A percentile compares a stretch with the other conserved stretches of the same genome.
Conservation (phyloP, 2,797 vertebrate genomes). For the Oceanodroma leucorhoa region DNA sequence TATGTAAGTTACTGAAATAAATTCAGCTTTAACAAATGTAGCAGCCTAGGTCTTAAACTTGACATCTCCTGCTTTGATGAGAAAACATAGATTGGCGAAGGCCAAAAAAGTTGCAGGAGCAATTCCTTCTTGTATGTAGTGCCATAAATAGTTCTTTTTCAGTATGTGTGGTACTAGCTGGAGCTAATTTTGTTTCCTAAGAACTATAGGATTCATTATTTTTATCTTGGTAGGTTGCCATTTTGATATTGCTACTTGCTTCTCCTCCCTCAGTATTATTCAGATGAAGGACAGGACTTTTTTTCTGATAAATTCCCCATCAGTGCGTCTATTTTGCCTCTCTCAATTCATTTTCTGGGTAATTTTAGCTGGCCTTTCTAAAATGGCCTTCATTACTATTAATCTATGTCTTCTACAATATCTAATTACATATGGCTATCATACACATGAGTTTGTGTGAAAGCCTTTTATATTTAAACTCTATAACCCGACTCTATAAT, state of each 20-base stretch:
- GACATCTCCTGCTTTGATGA: neutral
- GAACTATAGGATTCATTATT: neutral
- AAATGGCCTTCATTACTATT: constrained; percentile 39
- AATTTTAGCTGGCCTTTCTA: constrained; percentile 52
- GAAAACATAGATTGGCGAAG: neutral
- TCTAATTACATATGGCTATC: constrained; percentile 16
- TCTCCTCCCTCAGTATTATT: neutral
- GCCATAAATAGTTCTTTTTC: neutral
- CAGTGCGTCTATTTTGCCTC: neutral
- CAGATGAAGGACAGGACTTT: neutral
- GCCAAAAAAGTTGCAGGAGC: neutral
- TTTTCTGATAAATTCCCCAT: neutral
- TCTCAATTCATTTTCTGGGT: neutral
- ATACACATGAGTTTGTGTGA: constrained; percentile 12
- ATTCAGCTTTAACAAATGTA: neutral
- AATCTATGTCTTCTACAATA: constrained; percentile 25
- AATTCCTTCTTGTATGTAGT: neutral
- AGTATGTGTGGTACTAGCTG: neutral
- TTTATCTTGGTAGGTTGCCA: neutral
- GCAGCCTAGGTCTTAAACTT: neutral
- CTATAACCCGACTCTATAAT: neutral
- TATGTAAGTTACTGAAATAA: neutral
- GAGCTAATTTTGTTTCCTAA: neutral
- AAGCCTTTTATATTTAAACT: constrained; percentile 44
- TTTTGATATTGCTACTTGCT: neutral